A percentile compares a stretch with the other conserved stretches of the same genome.
These are phyloP conservation scores for Boloria euphrosyne DNA, from an alignment of 2,888 invertebrate species.

Conservation along the genomic window DNA sequence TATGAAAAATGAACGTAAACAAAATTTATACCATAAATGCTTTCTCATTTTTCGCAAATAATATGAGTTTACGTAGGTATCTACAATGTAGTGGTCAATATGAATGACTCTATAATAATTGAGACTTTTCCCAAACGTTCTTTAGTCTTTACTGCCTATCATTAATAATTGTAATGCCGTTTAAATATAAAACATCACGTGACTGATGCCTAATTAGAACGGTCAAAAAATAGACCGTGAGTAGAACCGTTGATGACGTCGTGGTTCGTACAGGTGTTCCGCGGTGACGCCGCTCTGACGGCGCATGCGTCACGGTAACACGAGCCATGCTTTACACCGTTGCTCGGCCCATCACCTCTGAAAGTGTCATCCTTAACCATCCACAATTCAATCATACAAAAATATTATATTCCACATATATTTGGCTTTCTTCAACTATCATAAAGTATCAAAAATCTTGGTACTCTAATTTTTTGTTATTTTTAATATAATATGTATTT, in stretches of 20 bases:
- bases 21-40: no score
- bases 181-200: constrained; percentile 35
- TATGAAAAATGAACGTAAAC: no score
- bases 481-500: no score
- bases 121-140: neutral
- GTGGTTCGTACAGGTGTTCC: constrained; percentile 27
- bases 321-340: constrained; percentile 13
- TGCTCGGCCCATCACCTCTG: neutral
- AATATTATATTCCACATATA: no score
- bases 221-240: constrained; percentile 39
- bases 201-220: constrained; percentile 41
- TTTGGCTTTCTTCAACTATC: neutral
- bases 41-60: no score
- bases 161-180: constrained; percentile 11
- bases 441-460: neutral
- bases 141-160: neutral
- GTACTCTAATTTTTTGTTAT: neutral
- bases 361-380: neutral
- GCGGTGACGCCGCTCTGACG: constrained; percentile 36
- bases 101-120: neutral
- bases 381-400: neutral
- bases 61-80: no score
- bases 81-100: no score
- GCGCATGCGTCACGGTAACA: constrained; percentile 31
- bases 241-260: constrained; percentile 37